Evolutionary conservation across 2,797 vertebrate species (phyloP).

Genomic region (Clarias laeviceps): DNA sequence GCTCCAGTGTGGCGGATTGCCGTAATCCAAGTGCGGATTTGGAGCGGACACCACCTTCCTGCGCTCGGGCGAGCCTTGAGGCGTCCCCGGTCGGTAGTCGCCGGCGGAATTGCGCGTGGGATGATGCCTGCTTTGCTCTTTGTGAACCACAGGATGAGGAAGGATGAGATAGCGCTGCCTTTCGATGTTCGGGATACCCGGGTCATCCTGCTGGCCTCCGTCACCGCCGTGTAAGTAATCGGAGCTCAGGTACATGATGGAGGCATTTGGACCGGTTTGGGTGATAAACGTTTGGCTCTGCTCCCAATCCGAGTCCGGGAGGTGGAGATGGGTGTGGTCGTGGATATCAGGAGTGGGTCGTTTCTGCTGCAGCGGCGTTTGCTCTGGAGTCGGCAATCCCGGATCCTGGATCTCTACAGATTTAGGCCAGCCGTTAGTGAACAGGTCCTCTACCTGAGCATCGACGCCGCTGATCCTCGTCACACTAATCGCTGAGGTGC

Average conservation of each 20-base stretch:
- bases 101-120: slow-evolving; percentile 78
- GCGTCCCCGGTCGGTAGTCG: slow-evolving; percentile 85
- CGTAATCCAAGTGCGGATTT: slow-evolving; percentile 82
- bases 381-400: slow-evolving; percentile 93
- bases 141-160: slow-evolving; percentile 65
- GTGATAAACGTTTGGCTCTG: slow-evolving; percentile 87
- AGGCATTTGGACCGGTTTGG: slow-evolving; percentile 71
- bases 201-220: slow-evolving; percentile 74
- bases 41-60: slow-evolving; percentile 90
- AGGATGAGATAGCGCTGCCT: slow-evolving; percentile 82
- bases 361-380: slow-evolving; percentile 94
- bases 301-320: slow-evolving; percentile 83
- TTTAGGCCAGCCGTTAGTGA: slow-evolving; percentile 90
- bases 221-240: slow-evolving; percentile 75
- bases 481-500: slow-evolving; percentile 90
- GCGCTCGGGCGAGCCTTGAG: slow-evolving; percentile 87
- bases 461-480: slow-evolving; percentile 81
- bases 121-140: slow-evolving; percentile 71
- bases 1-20: slow-evolving; percentile 79
- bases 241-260: slow-evolving; percentile 81
- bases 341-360: slow-evolving; percentile 71
- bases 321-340: slow-evolving; percentile 52
- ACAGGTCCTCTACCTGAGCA: slow-evolving; percentile 80
- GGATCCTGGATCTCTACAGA: slow-evolving; percentile 84
- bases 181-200: slow-evolving; percentile 72